These are phyloP conservation scores for Seriola rivoliana DNA, from an alignment of 2,113 vertebrate genomes.

Conservation along the genomic window DNA sequence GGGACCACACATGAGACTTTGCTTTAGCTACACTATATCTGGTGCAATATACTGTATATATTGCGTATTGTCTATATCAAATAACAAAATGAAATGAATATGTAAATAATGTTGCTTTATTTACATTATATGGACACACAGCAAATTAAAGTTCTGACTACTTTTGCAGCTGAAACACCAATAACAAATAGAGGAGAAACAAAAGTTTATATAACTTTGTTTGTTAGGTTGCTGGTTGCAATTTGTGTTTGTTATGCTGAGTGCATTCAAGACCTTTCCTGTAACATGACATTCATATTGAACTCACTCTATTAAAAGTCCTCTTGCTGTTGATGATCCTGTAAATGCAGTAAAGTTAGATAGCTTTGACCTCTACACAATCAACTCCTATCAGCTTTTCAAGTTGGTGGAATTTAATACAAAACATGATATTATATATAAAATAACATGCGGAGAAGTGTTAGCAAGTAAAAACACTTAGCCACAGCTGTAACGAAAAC, in stretches of 20 bases:
- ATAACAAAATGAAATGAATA: slow-evolving; percentile 25
- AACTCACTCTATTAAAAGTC: slow-evolving; percentile 34
- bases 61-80: neutral
- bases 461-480: neutral
- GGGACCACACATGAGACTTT: slow-evolving; percentile 28
- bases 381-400: neutral
- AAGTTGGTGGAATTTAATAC: neutral
- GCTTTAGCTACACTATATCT: slow-evolving; percentile 1
- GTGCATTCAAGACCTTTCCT: slow-evolving; percentile 41
- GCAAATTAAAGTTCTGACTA: neutral
- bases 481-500: neutral
- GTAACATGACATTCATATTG: slow-evolving; percentile 24
- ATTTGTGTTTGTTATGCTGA: slow-evolving; percentile 40
- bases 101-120: slow-evolving; percentile 14
- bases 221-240: slow-evolving; percentile 41
- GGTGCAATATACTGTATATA: slow-evolving; percentile 2
- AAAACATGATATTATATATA: neutral
- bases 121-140: neutral
- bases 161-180: slow-evolving; percentile 21
- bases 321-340: slow-evolving; percentile 21
- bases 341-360: slow-evolving; percentile 31
- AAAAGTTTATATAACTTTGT: slow-evolving; percentile 16
- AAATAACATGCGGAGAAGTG: neutral
- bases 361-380: slow-evolving; percentile 6
- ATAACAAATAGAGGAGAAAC: neutral